Evolutionary conservation across 2,888 invertebrate genomes (phyloP).

Genomic region (Orthosia incerta): DNA sequence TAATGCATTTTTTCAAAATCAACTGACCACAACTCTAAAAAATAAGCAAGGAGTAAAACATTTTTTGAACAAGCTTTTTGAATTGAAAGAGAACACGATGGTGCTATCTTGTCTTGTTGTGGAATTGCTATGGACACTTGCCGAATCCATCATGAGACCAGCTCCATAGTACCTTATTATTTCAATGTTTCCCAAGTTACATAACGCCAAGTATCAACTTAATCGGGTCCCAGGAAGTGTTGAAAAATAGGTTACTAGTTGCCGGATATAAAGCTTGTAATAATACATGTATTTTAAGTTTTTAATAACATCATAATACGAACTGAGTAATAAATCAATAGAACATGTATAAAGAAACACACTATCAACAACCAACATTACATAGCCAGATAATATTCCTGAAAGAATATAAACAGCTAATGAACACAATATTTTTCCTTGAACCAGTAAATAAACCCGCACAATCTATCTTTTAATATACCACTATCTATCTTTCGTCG

Average conservation of each 20-base stretch:
- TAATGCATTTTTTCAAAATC: not conserved
- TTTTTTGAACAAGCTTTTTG: no score
- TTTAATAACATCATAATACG: not conserved
- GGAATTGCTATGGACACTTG: no score
- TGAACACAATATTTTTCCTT: slow-evolving; percentile 17
- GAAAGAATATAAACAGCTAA: slow-evolving; percentile 16
- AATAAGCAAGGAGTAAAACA: not conserved
- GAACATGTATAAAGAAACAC: not conserved
- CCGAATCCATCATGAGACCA: no score
- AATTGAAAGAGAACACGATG: no score
- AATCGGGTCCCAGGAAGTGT: no score
- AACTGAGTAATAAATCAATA: not conserved
- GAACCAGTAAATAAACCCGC: slow-evolving; percentile 12
- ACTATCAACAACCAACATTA: not conserved
- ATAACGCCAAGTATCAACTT: no score
- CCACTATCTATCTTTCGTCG: slow-evolving; percentile 32
- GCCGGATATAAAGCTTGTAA: no score
- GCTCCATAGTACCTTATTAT: no score
- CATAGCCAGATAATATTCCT: not conserved
- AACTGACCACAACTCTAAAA: not conserved
- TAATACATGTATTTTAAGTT: no score
- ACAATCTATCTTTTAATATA: slow-evolving; percentile 42
- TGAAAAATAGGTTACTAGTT: no score
- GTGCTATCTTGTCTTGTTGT: no score
- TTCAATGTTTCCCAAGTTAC: no score